These are phyloP conservation scores for Mythimna ferrago DNA, from an alignment of 2,888 invertebrate genomes.

Conservation along the genomic window DNA sequence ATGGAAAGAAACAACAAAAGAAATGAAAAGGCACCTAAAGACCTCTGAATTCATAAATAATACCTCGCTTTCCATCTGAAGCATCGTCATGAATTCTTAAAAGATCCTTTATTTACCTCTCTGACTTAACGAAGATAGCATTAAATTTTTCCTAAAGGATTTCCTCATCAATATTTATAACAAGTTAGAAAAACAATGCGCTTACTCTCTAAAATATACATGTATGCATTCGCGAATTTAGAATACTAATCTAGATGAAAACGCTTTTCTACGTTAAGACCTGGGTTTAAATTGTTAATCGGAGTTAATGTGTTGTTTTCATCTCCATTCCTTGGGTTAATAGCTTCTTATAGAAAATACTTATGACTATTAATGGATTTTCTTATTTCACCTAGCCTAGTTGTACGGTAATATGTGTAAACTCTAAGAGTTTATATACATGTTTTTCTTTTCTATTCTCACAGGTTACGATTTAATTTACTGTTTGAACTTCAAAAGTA, in stretches of 20 bases:
- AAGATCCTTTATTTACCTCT: slow-evolving; percentile 11
- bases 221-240: slow-evolving; percentile 31
- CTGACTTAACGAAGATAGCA: not conserved
- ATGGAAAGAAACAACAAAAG: slow-evolving; percentile 19
- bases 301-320: slow-evolving; percentile 39
- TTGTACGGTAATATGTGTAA: too few relatives aligned
- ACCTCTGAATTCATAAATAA: slow-evolving; percentile 31
- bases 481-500: not conserved
- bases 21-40: slow-evolving; percentile 9
- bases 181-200: slow-evolving; percentile 15
- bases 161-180: slow-evolving; percentile 38
- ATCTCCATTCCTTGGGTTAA: slow-evolving; percentile 23
- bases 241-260: slow-evolving; percentile 65
- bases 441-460: not conserved
- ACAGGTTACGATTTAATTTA: too few relatives aligned
- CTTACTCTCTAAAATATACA: slow-evolving; percentile 54
- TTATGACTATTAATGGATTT: not conserved
- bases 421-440: not conserved
- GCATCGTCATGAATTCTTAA: slow-evolving; percentile 31
- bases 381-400: not conserved
- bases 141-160: slow-evolving; percentile 7
- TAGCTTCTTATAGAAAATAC: not conserved
- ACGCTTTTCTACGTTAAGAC: slow-evolving; percentile 56
- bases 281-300: slow-evolving; percentile 51
- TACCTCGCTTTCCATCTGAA: slow-evolving; percentile 19